Base-by-base conservation (phyloP, 2,888 invertebrate species). In the Netelia virgata region DNA sequence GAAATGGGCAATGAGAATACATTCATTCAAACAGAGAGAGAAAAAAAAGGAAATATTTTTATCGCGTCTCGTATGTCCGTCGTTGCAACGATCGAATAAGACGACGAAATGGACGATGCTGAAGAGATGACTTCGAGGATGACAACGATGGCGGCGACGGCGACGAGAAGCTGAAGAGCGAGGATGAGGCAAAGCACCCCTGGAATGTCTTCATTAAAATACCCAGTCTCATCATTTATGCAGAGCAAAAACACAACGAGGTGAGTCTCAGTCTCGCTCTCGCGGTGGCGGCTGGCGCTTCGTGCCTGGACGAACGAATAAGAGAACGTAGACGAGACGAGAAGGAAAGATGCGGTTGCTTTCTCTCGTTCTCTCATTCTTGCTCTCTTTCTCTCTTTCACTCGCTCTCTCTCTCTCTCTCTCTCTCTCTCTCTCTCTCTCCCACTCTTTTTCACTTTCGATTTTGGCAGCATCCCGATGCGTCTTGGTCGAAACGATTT, bases 121-220 rank as follows among this genome's bases (percentile, higher is more conserved):
- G 75, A 63, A 66, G 47, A 73, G 82, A 57, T 64, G 69, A 69
- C 43, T 47, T n/a, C 41, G 69, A 36, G 36, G 50, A 18, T 57
- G 85, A 59, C 63, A 76, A 72, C 47, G 75, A 73, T 63, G 70
- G 63, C 72, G 82, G 69, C 63, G 75, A 82, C 74, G 76, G 82
- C 73, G 83, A 86, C 66, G 86, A 84, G 83, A 83, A 85, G 83
- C 87, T 88, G 88, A 88, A 70, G 87, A 88, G 89, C 88, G 89
- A 89, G 88, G 85, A 90, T 86, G 86, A 88, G 88, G 89, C 89
- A 87, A 83, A 90, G 88, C 91, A 87, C 86, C 87, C 89, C 86
- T 89, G 91, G 91, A 92, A 92, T 92, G 91, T 92, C 91, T 92
- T 92, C 91, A 92, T 92, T 92, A 92, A 92, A 92, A 92, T 92